Conservation (phyloP, 2,888 invertebrate species). For the Erebia aethiops region DNA sequence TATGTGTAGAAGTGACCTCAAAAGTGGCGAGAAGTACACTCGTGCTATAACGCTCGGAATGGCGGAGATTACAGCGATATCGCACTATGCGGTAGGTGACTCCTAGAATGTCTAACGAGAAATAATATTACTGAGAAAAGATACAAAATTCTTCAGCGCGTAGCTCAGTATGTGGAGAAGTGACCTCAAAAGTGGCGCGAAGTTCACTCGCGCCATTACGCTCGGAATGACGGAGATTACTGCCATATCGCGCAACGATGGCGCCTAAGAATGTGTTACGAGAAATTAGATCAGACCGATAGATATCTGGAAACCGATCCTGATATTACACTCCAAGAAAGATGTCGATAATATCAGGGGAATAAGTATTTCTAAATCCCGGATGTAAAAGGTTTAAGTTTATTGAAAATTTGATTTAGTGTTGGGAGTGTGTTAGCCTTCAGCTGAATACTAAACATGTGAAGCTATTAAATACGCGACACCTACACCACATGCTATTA, state of each 20-base stretch:
- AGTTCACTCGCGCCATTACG: constrained; percentile 57
- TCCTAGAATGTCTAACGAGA: constrained; percentile 47
- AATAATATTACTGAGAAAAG: too few relatives aligned
- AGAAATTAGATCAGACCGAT: constrained; percentile 48
- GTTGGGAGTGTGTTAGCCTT: not conserved
- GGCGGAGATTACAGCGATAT: constrained; percentile 62
- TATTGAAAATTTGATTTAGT: constrained; percentile 4
- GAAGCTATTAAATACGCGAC: not conserved
- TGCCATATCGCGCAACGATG: constrained; percentile 50
- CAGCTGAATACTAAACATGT: not conserved
- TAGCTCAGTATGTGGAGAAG: constrained; percentile 28
- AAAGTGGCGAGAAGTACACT: constrained; percentile 47
- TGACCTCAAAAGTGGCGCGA: constrained; percentile 42
- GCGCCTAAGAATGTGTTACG: too few relatives aligned
- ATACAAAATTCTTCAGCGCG: too few relatives aligned
- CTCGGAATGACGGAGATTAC: constrained; percentile 57
- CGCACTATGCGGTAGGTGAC: too few relatives aligned
- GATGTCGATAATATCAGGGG: constrained; percentile 14
- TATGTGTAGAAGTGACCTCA: constrained; percentile 33
- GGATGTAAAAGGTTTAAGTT: constrained; percentile 1
- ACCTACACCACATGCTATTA: not conserved
- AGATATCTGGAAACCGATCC: constrained; percentile 32
- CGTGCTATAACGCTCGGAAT: constrained; percentile 58
- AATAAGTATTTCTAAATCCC: constrained; percentile 4
- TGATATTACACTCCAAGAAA: constrained; percentile 21